phyloP scores from a whole-genome alignment of 2,797 vertebrate species.

The Rhynchotus rufescens region DNA sequence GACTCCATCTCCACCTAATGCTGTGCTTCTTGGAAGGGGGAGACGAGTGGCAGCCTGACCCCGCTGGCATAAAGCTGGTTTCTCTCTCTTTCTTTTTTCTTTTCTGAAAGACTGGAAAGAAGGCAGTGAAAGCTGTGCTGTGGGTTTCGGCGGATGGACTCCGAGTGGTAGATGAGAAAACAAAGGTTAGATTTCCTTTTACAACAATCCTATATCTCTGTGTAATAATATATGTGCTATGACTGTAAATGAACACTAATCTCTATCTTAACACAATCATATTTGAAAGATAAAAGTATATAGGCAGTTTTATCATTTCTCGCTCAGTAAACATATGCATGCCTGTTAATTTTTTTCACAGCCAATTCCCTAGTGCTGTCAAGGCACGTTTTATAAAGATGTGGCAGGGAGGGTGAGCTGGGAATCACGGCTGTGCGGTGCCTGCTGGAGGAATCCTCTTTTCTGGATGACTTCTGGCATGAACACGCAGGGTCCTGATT shows the following conservation, averaged over 20 bases:
- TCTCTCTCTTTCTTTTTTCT: neutral
- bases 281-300: neutral
- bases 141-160: constrained; percentile 99
- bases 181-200: constrained; percentile 88
- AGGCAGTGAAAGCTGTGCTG: constrained; percentile 93
- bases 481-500: neutral
- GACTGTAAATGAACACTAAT: neutral
- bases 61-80: constrained; percentile 41
- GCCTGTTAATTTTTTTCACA: neutral
- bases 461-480: neutral
- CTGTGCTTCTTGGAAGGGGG: constrained; percentile 74
- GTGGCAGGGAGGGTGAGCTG: neutral
- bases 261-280: neutral
- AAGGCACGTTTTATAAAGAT: neutral
- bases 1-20: constrained; percentile 74
- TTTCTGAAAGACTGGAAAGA: constrained; percentile 92
- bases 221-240: neutral
- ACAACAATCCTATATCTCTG: neutral
- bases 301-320: neutral
- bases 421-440: neutral
- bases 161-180: constrained; percentile 98
- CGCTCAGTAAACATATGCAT: neutral
- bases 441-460: neutral
- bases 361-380: neutral
- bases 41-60: neutral